phyloP scores from a whole-genome alignment of 2,888 invertebrate species.

The Catocala nupta region DNA sequence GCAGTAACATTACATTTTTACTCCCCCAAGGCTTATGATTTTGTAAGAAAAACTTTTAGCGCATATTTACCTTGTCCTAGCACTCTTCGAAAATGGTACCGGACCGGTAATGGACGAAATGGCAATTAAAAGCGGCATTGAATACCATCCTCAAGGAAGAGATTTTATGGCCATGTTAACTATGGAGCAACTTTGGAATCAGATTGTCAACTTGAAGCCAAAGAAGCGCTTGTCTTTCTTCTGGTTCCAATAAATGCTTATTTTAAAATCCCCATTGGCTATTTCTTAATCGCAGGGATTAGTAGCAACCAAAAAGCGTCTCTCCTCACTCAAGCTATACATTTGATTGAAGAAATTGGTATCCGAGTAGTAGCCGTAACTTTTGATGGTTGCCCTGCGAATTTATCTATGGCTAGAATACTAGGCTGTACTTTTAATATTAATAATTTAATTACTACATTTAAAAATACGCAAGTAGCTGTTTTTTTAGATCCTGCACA shows the following conservation, averaged over 20 bases:
- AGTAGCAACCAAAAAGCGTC: too few relatives aligned
- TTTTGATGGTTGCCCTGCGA: too few relatives aligned
- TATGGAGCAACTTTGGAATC: constrained; percentile 11
- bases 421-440: constrained; percentile 29
- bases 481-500: neutral
- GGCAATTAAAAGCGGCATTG: constrained; percentile 7
- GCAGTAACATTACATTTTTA: too few relatives aligned
- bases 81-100: too few relatives aligned
- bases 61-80: too few relatives aligned
- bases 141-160: constrained; percentile 14
- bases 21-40: too few relatives aligned
- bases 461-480: neutral
- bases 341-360: too few relatives aligned
- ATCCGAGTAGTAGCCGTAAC: constrained; percentile 28
- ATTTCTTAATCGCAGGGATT: constrained; percentile 17
- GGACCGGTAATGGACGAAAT: too few relatives aligned
- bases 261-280: neutral
- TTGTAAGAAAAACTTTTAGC: too few relatives aligned
- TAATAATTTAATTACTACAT: neutral
- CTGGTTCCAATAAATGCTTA: constrained; percentile 38
- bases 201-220: constrained; percentile 37
- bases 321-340: too few relatives aligned
- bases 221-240: constrained; percentile 48
- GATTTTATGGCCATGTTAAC: constrained; percentile 8
- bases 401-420: constrained; percentile 36